Base-by-base conservation (phyloP, 2,113 vertebrate genomes). In the Patagioenas fasciata region DNA sequence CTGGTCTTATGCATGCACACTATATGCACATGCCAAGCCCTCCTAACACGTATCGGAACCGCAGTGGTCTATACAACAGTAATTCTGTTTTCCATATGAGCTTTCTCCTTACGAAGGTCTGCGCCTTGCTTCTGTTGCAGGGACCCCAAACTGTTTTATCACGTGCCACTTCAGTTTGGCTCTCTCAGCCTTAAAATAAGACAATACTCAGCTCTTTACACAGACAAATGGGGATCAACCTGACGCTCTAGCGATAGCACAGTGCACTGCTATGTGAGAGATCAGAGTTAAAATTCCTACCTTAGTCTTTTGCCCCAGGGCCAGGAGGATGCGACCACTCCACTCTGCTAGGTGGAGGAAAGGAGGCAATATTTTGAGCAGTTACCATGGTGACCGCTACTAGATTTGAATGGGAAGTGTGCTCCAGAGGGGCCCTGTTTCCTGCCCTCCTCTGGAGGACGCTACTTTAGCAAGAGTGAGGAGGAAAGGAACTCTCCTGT, bases 311-410 rank as follows among this genome's bases (percentile, higher is more conserved):
- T 96, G 86, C 96, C 92, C 95, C 90, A 95, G 91, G 94, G 95
- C 92, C 91, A 94, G 88, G 28, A 97, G 74, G 80, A 95, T 91
- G 85, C 36, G 57, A 95, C 88, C 92, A 80, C 89, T 88, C 96
- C 88, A 89, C 95, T 96, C 95, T 94, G 95, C 88, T 95, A 91
- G 85, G 94, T 96, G 92, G 92, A 96, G 96, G 79, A 95, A 94
- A 97, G 87, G 91, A 95, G 94, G 87, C 91, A 93, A 96, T 95
- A 91, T 95, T 96, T 95, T 90, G 94, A 95, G 85, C 66, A 94
- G 94, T 92, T 95, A 95, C 89, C 85, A 80, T 81, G 77, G 89
- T 96, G 91, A 95, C 73, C 75, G 16, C 93, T 97, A 93, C 86
- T 93, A 84, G 96, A 93, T 95, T 71, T 91, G 92, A 91, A 73